Conservation (phyloP, 1,140 invertebrate species). For the Nymphalis io region DNA sequence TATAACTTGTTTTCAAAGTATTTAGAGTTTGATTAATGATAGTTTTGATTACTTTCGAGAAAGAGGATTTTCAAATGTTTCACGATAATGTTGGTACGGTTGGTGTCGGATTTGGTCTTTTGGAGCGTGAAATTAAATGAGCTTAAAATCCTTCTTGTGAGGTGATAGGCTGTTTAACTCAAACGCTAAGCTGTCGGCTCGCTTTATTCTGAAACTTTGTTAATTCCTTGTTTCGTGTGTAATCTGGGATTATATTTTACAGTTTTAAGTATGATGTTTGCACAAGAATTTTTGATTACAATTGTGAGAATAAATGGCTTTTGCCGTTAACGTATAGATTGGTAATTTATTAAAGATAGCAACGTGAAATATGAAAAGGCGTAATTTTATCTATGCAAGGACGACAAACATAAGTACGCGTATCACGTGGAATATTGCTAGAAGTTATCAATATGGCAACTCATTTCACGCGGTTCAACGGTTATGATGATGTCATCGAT, state of each 20-base stretch:
- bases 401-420: neutral
- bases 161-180: constrained; percentile 61
- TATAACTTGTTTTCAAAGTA: neutral
- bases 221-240: constrained; percentile 39
- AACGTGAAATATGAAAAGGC: too few relatives aligned
- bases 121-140: constrained; percentile 60
- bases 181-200: constrained; percentile 40
- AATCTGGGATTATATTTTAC: constrained; percentile 29
- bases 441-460: too few relatives aligned
- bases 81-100: constrained; percentile 8
- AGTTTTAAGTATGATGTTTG: constrained; percentile 13
- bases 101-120: constrained; percentile 37
- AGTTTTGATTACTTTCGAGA: neutral
- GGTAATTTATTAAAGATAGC: too few relatives aligned
- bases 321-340: too few relatives aligned
- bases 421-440: too few relatives aligned
- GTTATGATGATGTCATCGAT: too few relatives aligned
- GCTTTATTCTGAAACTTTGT: constrained; percentile 38
- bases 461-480: too few relatives aligned
- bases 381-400: too few relatives aligned
- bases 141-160: constrained; percentile 56
- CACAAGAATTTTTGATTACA: neutral
- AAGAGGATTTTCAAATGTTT: neutral
- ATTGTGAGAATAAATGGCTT: neutral
- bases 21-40: neutral